Evolutionary conservation across 2,113 vertebrate genomes (phyloP).

Genomic region (Heterotilapia buettikoferi): DNA sequence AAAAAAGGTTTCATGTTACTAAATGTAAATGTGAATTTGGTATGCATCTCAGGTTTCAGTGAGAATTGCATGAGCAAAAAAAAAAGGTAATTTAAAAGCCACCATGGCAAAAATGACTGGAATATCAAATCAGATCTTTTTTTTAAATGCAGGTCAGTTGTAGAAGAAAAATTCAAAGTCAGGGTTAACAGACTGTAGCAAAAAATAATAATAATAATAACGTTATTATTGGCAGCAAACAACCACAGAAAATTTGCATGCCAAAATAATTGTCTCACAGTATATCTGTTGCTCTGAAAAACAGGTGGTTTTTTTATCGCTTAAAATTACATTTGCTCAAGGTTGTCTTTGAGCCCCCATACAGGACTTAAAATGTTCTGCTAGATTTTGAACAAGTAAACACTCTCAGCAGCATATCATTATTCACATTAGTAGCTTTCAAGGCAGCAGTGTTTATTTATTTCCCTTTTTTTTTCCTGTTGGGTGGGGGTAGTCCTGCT

Average conservation of each 20-base stretch:
- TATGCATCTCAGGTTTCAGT: conserved; percentile 23
- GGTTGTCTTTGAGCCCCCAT: conserved; percentile 34
- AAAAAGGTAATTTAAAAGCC: conserved; percentile 27
- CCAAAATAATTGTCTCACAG: conserved; percentile 28
- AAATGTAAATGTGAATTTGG: conserved; percentile 26
- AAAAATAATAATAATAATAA: no score
- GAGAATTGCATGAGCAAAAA: conserved; percentile 23
- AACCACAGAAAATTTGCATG: background rate
- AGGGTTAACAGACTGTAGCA: background rate
- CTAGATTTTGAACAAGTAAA: conserved; percentile 44
- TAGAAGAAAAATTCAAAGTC: conserved; percentile 23
- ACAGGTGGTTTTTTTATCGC: conserved; percentile 50
- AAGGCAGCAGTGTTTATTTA: conserved; percentile 24
- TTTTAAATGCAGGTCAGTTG: conserved; percentile 25
- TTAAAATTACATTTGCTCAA: conserved; percentile 35
- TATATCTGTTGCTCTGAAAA: conserved; percentile 24
- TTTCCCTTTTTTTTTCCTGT: background rate
- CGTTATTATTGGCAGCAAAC: conserved; percentile 17
- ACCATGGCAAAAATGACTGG: background rate
- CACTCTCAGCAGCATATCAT: conserved; percentile 37
- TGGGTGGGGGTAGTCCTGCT: background rate
- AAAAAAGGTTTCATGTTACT: background rate
- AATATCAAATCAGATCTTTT: conserved; percentile 35
- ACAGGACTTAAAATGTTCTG: conserved; percentile 40
- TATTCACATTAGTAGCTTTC: conserved; percentile 44